Percentiles rank a stretch among this genome's conserved stretches.
Evolutionary conservation across 2,113 vertebrate genomes (phyloP).

Genomic region (Clarias magur): DNA sequence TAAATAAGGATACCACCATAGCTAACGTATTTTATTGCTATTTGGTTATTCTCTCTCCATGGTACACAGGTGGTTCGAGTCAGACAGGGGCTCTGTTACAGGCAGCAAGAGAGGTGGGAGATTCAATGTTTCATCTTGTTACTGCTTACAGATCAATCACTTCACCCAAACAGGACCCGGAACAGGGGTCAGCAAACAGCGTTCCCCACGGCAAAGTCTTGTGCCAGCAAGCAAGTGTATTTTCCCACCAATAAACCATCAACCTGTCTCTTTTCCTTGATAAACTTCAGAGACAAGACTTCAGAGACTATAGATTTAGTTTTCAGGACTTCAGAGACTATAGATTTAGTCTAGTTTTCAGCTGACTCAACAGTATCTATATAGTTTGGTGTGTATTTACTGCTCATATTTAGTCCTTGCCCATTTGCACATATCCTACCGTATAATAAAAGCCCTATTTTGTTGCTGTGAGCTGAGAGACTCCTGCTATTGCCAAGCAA

Average conservation of each 20-base stretch:
- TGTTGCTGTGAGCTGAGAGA: background rate
- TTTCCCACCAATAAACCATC: background rate
- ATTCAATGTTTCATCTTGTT: conserved; percentile 73
- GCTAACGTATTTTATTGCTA: background rate
- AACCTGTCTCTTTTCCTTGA: background rate
- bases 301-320: too few species aligned
- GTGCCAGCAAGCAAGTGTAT: background rate
- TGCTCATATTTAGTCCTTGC: background rate
- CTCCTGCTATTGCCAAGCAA: background rate
- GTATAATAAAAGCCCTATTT: background rate
- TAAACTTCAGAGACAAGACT: background rate
- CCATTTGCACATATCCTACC: background rate
- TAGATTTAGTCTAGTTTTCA: background rate
- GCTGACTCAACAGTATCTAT: background rate
- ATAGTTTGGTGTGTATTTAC: background rate
- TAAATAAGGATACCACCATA: background rate
- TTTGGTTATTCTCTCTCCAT: background rate
- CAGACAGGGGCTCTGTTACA: conserved; percentile 65
- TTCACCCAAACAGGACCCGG: background rate
- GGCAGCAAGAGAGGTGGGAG: conserved; percentile 71
- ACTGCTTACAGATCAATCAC: conserved; percentile 38
- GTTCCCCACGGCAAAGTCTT: background rate
- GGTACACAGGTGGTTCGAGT: conserved; percentile 64
- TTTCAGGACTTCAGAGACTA: too few species aligned
- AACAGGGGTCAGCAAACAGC: background rate